Conservation (phyloP, 1,140 invertebrate genomes). For the Pectinophora gossypiella region DNA sequence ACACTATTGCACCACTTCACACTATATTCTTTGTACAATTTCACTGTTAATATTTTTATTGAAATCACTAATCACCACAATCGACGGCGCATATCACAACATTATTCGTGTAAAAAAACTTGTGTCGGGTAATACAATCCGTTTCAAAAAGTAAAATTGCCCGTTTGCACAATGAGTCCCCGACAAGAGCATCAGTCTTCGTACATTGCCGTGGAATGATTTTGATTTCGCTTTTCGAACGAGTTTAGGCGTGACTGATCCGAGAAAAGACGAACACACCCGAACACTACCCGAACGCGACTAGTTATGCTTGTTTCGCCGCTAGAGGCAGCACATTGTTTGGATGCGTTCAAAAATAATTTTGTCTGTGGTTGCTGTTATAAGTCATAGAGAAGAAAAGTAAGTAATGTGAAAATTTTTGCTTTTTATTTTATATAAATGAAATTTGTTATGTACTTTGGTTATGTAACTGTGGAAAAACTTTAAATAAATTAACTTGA, state of each 20-base stretch:
- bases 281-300: conserved; percentile 24
- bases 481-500: too few relatives aligned
- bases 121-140: conserved; percentile 48
- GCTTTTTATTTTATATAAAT: too few relatives aligned
- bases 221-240: conserved; percentile 70
- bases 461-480: too few relatives aligned
- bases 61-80: conserved; percentile 61
- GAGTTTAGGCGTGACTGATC: conserved; percentile 72
- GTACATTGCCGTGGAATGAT: conserved; percentile 70
- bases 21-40: conserved; percentile 44
- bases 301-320: conserved; percentile 19
- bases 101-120: conserved; percentile 56
- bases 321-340: conserved; percentile 38
- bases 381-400: too few relatives aligned
- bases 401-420: too few relatives aligned
- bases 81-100: conserved; percentile 53
- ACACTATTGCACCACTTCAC: conserved; percentile 64
- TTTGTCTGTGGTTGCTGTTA: too few relatives aligned
- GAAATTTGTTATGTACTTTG: too few relatives aligned
- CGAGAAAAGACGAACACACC: conserved; percentile 52
- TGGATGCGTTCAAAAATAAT: conserved; percentile 48
- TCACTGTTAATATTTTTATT: conserved; percentile 53
- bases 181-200: conserved; percentile 70
- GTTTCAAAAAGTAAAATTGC: conserved; percentile 55
- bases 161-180: conserved; percentile 60